phyloP scores from a whole-genome alignment of 2,113 vertebrate genomes.

The Periophthalmodon schlosseri region DNA sequence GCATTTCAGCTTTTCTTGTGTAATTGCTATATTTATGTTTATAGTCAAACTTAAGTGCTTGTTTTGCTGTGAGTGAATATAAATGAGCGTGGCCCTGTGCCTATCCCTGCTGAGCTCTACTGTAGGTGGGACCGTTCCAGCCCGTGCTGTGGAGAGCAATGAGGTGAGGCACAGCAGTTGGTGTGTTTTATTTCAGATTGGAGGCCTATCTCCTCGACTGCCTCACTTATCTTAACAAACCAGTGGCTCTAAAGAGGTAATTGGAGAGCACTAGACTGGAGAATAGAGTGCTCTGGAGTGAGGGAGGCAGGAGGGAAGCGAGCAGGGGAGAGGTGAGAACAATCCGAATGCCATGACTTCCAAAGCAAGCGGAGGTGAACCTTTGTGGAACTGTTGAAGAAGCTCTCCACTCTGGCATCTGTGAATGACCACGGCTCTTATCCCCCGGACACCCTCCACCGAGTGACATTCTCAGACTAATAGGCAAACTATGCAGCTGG shows the following conservation, averaged over 20 bases:
- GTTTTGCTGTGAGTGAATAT: constrained; percentile 39
- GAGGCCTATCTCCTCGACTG: constrained; percentile 62
- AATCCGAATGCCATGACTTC: constrained; percentile 35
- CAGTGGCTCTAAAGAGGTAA: constrained; percentile 69
- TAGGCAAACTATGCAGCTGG: background rate
- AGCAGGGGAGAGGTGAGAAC: constrained; percentile 23
- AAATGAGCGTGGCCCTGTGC: constrained; percentile 43
- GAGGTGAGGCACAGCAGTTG: constrained; percentile 64
- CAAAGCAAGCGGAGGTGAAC: constrained; percentile 47
- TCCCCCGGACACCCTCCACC: constrained; percentile 12
- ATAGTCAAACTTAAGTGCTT: constrained; percentile 9
- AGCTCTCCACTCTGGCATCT: constrained; percentile 18
- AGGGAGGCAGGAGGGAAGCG: constrained; percentile 27
- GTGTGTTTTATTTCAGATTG: constrained; percentile 74
- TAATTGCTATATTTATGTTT: constrained; percentile 34
- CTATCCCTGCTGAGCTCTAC: constrained; percentile 35
- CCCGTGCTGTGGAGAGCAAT: constrained; percentile 52
- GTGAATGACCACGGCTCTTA: constrained; percentile 13
- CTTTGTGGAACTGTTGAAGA: constrained; percentile 27
- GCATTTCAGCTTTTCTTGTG: constrained; percentile 13
- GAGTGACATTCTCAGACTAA: background rate
- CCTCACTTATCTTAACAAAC: constrained; percentile 77
- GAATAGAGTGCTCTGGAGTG: constrained; percentile 60
- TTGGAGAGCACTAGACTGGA: constrained; percentile 74
- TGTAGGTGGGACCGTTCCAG: constrained; percentile 42